These are phyloP conservation scores for Oasisia sp. DNA, from an alignment of 2,888 invertebrate genomes.

Conservation along the genomic window DNA sequence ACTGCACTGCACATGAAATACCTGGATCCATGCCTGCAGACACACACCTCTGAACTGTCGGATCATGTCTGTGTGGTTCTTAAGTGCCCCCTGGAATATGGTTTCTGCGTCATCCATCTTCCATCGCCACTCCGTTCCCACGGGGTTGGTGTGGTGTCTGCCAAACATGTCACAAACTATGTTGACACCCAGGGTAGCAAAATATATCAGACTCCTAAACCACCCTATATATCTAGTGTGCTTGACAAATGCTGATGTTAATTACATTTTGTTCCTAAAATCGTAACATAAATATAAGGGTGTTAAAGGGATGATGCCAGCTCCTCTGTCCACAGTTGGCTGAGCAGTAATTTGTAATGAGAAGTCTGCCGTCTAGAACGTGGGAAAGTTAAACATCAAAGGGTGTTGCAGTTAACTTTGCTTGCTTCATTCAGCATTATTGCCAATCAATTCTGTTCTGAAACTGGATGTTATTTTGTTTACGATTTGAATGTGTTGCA, in stretches of 20 bases:
- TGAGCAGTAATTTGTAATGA: too few species aligned
- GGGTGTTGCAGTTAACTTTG: too few species aligned
- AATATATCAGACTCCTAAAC: not conserved
- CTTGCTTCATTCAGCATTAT: too few species aligned
- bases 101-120: constrained; percentile 70
- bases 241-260: not conserved
- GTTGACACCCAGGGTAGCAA: not conserved
- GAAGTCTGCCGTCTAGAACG: too few species aligned
- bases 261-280: not conserved
- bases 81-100: constrained; percentile 69
- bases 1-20: too few species aligned
- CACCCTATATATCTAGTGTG: not conserved
- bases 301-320: too few species aligned
- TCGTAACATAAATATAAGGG: not conserved
- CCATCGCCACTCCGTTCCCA: constrained; percentile 74
- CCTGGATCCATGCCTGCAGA: not conserved
- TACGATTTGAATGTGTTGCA: too few species aligned
- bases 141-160: constrained; percentile 68
- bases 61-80: constrained; percentile 70
- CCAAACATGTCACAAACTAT: constrained; percentile 19
- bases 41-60: constrained; percentile 65
- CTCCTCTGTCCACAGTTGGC: too few species aligned
- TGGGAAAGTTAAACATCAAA: too few species aligned
- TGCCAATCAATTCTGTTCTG: too few species aligned
- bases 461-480: too few species aligned